Percentiles rank a stretch among this genome's conserved stretches.
Evolutionary conservation across 2,113 vertebrate genomes (phyloP).

Genomic region (Malurus melanocephalus): DNA sequence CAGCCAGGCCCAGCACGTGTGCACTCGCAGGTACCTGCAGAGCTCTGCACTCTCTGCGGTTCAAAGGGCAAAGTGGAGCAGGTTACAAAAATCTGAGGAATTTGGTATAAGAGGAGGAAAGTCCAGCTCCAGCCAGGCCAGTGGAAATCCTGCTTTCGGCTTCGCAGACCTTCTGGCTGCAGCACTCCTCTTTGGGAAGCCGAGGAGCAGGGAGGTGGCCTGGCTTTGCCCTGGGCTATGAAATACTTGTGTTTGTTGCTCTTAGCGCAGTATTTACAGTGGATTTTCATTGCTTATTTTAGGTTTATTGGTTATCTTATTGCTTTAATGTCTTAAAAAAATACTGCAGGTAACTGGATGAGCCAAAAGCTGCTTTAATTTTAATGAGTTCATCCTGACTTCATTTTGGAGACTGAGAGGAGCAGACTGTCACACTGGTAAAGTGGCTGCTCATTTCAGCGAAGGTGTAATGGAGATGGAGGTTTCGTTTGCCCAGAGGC

Average conservation of each 20-base stretch:
- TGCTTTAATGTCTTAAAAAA: background rate
- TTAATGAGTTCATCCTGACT: background rate
- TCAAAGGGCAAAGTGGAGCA: background rate
- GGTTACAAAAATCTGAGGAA: conserved; percentile 31
- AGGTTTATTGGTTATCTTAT: background rate
- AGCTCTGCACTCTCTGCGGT: background rate
- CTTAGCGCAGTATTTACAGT: background rate
- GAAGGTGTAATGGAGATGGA: background rate
- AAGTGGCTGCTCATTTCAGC: accelerated
- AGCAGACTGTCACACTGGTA: background rate
- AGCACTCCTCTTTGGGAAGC: background rate
- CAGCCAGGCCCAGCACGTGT: background rate
- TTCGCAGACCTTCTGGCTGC: background rate
- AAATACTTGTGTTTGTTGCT: background rate
- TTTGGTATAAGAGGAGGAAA: background rate
- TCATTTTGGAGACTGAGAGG: background rate
- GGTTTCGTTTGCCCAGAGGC: background rate
- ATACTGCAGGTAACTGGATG: background rate
- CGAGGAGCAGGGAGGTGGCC: background rate
- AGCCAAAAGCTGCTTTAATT: background rate
- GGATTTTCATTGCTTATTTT: background rate
- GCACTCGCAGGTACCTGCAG: background rate
- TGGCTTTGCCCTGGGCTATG: background rate
- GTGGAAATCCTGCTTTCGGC: background rate
- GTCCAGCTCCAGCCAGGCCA: background rate